These are phyloP conservation scores for Dolichallabes microphthalmus DNA, from an alignment of 2,113 vertebrate genomes.

Conservation along the genomic window DNA sequence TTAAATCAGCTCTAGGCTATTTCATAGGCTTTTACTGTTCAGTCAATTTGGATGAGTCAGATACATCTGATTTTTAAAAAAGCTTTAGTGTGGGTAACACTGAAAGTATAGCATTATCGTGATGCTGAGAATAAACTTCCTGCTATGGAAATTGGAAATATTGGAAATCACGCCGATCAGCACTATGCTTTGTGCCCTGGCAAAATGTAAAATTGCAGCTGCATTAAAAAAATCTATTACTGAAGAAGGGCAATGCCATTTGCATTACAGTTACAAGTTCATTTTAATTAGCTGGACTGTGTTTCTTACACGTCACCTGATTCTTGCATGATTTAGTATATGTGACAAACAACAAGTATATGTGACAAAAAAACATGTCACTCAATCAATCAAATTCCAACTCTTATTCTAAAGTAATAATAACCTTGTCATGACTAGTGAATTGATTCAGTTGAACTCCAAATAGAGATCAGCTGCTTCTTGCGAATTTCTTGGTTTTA, in stretches of 20 bases:
- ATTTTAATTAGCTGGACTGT: background rate
- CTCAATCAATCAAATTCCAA: background rate
- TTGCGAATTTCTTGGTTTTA: background rate
- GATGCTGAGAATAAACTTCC: background rate
- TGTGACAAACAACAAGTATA: too few relatives aligned
- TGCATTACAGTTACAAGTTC: conserved; percentile 5
- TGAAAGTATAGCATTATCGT: background rate
- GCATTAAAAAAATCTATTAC: background rate
- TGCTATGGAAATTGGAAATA: too few relatives aligned
- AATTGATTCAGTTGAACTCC: background rate
- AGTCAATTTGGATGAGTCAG: background rate
- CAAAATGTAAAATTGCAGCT: conserved; percentile 12
- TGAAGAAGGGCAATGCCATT: background rate
- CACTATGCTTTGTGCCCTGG: background rate
- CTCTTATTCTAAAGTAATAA: background rate
- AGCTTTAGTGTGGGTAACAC: background rate
- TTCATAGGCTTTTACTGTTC: background rate
- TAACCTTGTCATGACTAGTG: background rate
- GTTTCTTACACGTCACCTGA: conserved; percentile 15
- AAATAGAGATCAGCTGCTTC: background rate
- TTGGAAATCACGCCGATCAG: background rate
- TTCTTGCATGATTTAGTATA: background rate
- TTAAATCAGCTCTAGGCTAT: background rate
- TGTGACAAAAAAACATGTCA: background rate
- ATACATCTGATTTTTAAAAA: background rate